phyloP scores from a whole-genome alignment of 2,797 vertebrate species.

The Scolopax bukidnonensis region DNA sequence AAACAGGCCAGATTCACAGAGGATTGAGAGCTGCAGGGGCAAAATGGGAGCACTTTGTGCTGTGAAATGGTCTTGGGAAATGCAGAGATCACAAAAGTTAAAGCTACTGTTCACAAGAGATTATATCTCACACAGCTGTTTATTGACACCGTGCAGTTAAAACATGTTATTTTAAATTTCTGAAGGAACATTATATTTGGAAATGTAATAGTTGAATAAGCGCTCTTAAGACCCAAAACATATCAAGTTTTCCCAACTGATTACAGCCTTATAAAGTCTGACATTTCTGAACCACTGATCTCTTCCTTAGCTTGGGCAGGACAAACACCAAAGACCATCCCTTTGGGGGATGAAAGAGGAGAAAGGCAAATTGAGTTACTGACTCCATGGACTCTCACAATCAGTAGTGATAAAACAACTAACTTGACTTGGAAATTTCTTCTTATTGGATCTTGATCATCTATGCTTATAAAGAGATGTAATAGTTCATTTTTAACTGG shows the following conservation, averaged over 20 bases:
- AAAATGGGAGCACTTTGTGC: rapidly evolving
- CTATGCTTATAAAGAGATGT: not conserved
- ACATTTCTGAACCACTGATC: not conserved
- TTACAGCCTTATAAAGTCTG: not conserved
- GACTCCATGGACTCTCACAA: not conserved
- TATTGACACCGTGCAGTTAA: not conserved
- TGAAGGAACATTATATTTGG: not conserved
- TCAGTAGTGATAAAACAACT: not conserved
- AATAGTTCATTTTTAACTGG: not conserved
- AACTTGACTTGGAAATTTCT: not conserved
- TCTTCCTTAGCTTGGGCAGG: not conserved
- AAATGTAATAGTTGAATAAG: not conserved
- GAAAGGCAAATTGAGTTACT: not conserved
- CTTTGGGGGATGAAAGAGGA: rapidly evolving
- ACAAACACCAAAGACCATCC: not conserved
- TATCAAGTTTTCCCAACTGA: not conserved
- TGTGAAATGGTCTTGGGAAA: not conserved
- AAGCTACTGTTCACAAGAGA: not conserved
- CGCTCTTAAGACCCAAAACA: not conserved
- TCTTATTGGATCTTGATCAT: not conserved
- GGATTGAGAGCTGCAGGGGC: not conserved
- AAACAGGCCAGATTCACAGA: not conserved
- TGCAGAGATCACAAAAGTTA: not conserved
- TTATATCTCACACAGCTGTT: not conserved
- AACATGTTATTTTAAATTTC: not conserved